Base-by-base conservation (phyloP, 2,888 invertebrate genomes). In the Amitus sp. region DNA sequence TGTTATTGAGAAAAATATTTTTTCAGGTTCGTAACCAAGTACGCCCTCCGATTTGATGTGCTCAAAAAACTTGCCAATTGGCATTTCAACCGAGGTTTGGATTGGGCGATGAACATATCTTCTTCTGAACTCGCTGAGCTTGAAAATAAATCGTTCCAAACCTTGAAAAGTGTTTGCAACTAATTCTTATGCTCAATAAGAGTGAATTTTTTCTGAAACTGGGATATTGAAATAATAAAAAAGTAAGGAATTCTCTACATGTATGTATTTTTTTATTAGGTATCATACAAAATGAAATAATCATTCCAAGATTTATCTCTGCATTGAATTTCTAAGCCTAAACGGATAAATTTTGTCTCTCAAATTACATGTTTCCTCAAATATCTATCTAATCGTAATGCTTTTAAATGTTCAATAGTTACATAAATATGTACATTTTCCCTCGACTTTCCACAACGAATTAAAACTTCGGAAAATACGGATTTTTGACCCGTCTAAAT, bases 361-460 rank as follows among this genome's bases (percentile, higher is more conserved):
- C n/a, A n/a, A n/a, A n/a, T n/a, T n/a, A n/a, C n/a, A n/a, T n/a
- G n/a, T n/a, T n/a, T n/a, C n/a, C n/a, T n/a, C n/a, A n/a, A n/a
- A n/a, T 7, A 23, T 23, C 23, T 23, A 23, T 7, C 4, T 5
- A 7, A 7, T 23, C 23, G 7, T 23, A 23, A 23, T 23, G 23
- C 3, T 23, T 7, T 23, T 5, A 23, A 23, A 23, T 23, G 23
- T 23, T 23, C 23, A 23, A n/a, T 57, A 53, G 45, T 57, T 62
- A 50, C 37, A 62, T 47, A 49, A 23, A 37, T 62, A 62, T 62
- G 50, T 62, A 58, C 62, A 62, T 47, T 47, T 28, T 34, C 33
- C 28, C 47, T 30, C 42, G 27, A n/a, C 43, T 43, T 37, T 56
- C 12, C 51, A 56, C 52, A 56, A 15, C 30, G 39, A 43, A 17